Evolutionary conservation across 2,888 invertebrate species (phyloP), one percentile per base, ranked within the genome.

Genomic region (Eupithecia abbreviata): DNA sequence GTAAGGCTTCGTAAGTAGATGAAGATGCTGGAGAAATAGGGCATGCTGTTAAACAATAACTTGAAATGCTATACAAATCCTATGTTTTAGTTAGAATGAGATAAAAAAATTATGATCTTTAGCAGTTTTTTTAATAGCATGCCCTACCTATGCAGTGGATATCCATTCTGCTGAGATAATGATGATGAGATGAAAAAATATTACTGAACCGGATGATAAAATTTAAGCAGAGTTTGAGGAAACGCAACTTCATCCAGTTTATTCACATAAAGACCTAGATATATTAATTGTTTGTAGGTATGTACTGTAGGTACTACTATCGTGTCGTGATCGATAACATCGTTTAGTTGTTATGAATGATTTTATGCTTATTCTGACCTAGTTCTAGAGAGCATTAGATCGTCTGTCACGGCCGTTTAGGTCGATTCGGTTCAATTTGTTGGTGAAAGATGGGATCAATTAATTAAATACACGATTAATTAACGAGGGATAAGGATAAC

Each of bases 301-400:
- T 9, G 58, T 55, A 18, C 55, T 58, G 18, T 58, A 58, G 9
- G 6, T 58, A 18, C 58, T 30, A 30, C 30, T 30, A 58, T 68
- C n/a, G 7, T 67, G 67, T 51, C 58, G 72, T 75, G 73, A 77
- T 81, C 78, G 84, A 85, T 85, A 86, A 80, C 82, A 83, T 83
- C 84, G 83, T 79, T 83, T 78, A 84, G 30, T 62, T 62, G 62
- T 62, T 62, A 10, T 62, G 62, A 62, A 86, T 89, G 88, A 89
- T 90, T 91, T 87, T 89, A 91, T 90, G 87, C 84, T 85, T 86
- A 85, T 84, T 89, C 82, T 88, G 92, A 89, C 90, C 91, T 83
- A 91, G 85, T 89, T 91, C 84, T 82, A 80, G 84, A 84, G 84
- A 85, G 85, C 85, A 86, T 88, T 88, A 88, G 86, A 91, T 89